Percentiles rank a stretch among this genome's conserved stretches.
phyloP scores from a whole-genome alignment of 2,888 invertebrate genomes.

The Caenorhabditis panamensis region DNA sequence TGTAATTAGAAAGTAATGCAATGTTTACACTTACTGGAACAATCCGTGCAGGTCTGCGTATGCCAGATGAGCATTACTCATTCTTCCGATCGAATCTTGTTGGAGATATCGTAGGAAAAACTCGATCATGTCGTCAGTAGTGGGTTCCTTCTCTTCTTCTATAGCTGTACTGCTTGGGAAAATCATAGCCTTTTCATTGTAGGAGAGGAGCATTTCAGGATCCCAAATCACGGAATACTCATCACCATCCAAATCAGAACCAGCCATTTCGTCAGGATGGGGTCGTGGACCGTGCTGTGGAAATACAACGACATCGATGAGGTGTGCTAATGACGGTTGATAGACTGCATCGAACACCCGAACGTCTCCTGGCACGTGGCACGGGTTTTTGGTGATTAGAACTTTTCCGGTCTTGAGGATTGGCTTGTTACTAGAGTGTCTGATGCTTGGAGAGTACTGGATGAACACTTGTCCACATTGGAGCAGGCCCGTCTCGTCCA shows the following conservation, averaged over 20 bases:
- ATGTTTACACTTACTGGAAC: conserved; percentile 66
- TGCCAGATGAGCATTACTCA: conserved; percentile 80
- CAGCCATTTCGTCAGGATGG: conserved; percentile 82
- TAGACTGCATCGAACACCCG: conserved; percentile 78
- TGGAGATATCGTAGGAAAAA: conserved; percentile 81
- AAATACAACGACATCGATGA: conserved; percentile 82
- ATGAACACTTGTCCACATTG: conserved; percentile 81
- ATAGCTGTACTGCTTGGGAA: conserved; percentile 66
- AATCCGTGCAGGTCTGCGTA: conserved; percentile 79
- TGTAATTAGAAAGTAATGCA: not conserved
- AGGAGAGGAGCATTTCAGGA: conserved; percentile 76
- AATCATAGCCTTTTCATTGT: conserved; percentile 75
- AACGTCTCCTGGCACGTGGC: conserved; percentile 82
- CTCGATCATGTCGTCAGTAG: conserved; percentile 79
- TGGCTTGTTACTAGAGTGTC: conserved; percentile 58
- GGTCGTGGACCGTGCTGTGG: conserved; percentile 81
- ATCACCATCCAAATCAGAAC: conserved; percentile 82
- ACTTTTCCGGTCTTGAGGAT: conserved; percentile 66
- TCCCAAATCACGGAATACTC: conserved; percentile 82
- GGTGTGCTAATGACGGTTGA: conserved; percentile 73
- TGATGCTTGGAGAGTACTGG: conserved; percentile 71
- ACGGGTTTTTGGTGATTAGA: conserved; percentile 82
- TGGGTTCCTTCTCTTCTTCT: conserved; percentile 65
- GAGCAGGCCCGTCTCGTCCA: conserved; percentile 81
- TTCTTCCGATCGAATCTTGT: conserved; percentile 80